Conservation (phyloP, 2,797 vertebrate species). For the Hydrocynus forskahlii region DNA sequence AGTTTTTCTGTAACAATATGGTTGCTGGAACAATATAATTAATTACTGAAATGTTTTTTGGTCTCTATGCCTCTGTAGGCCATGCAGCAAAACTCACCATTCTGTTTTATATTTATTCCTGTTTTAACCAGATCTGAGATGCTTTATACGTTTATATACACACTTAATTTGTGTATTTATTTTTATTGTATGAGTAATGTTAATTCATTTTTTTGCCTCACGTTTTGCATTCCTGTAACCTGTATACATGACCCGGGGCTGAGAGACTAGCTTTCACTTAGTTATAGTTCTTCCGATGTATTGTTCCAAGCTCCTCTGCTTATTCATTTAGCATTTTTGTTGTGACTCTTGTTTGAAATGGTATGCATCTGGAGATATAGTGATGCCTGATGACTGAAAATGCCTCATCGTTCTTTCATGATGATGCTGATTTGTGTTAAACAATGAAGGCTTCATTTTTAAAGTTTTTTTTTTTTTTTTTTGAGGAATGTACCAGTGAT, state of each 20-base stretch:
- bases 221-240: background rate
- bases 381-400: background rate
- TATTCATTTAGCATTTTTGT: background rate
- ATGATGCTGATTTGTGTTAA: conserved; percentile 10
- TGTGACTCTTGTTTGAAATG: conserved; percentile 1
- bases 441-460: background rate
- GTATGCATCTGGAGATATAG: conserved; percentile 1
- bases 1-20: too few relatives aligned
- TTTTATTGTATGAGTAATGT: too few relatives aligned
- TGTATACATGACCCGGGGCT: background rate
- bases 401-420: background rate
- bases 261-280: background rate
- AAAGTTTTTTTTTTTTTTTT: conserved; percentile 10
- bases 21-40: too few relatives aligned
- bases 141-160: too few relatives aligned
- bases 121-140: too few relatives aligned
- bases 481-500: conserved; percentile 26
- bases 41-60: too few relatives aligned
- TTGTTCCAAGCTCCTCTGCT: background rate
- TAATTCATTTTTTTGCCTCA: too few relatives aligned
- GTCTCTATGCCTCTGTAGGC: too few relatives aligned
- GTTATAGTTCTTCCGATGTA: background rate
- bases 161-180: too few relatives aligned
- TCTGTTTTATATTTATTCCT: too few relatives aligned
- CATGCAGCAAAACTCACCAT: too few relatives aligned